Conservation (phyloP, 2,888 invertebrate species). For the Eupithecia subumbrata region DNA sequence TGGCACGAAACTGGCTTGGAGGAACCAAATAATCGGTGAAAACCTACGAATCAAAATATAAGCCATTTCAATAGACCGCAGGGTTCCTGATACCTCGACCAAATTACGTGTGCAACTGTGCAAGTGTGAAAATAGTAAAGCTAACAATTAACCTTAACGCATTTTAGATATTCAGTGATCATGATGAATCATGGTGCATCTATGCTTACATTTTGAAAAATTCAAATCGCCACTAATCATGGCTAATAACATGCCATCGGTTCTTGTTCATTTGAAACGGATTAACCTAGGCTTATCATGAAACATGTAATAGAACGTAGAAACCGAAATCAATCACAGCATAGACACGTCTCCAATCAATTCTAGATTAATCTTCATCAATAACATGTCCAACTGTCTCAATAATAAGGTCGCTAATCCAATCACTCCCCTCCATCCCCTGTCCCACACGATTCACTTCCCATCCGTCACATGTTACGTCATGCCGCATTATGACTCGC, state of each 20-base stretch:
- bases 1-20: too few relatives aligned
- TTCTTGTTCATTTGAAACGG: neutral
- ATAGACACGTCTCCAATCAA: neutral
- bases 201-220: neutral
- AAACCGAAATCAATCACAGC: neutral
- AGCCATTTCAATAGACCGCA: too few relatives aligned
- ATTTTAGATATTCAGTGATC: neutral
- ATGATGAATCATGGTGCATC: neutral
- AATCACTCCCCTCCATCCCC: neutral
- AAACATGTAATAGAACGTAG: neutral
- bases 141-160: neutral
- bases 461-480: conserved; percentile 47
- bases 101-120: too few relatives aligned
- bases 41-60: too few relatives aligned
- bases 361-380: neutral
- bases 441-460: conserved; percentile 24
- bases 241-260: neutral
- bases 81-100: too few relatives aligned
- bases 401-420: neutral
- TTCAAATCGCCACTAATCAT: neutral
- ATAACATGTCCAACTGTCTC: neutral
- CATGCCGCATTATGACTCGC: conserved; percentile 56
- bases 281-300: neutral
- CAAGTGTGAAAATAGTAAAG: neutral
- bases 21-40: too few relatives aligned